phyloP scores from a whole-genome alignment of 2,113 vertebrate species.

The Triplophysa rosa region DNA sequence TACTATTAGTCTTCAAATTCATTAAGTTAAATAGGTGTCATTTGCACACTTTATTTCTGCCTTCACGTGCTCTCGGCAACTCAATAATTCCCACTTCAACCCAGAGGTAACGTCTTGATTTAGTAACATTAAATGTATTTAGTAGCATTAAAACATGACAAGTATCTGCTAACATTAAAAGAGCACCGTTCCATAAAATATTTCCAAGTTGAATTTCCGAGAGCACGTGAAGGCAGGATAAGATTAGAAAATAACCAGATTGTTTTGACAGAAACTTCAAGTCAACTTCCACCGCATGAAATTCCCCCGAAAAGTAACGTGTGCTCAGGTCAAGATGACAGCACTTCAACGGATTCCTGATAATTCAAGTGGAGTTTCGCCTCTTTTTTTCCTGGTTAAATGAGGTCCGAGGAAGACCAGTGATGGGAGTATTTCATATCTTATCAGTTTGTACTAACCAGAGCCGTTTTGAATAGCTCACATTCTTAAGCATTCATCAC shows the following conservation, averaged over 20 bases:
- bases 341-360: neutral
- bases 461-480: slow-evolving; percentile 60
- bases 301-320: too few relatives aligned
- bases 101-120: too few relatives aligned
- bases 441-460: slow-evolving; percentile 56
- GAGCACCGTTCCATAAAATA: too few relatives aligned
- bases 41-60: too few relatives aligned
- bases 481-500: slow-evolving; percentile 62
- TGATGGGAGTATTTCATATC: slow-evolving; percentile 51
- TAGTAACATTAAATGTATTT: too few relatives aligned
- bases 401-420: slow-evolving; percentile 28
- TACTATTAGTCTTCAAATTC: neutral
- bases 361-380: slow-evolving; percentile 13
- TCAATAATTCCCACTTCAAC: too few relatives aligned
- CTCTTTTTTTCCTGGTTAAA: neutral
- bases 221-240: neutral
- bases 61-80: too few relatives aligned
- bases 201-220: too few relatives aligned
- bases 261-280: neutral
- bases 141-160: too few relatives aligned
- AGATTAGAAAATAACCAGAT: neutral
- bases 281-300: neutral
- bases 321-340: neutral
- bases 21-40: neutral
- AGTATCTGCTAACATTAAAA: too few relatives aligned